phyloP scores from a whole-genome alignment of 1,140 invertebrate species.

The Meteorus sp. region DNA sequence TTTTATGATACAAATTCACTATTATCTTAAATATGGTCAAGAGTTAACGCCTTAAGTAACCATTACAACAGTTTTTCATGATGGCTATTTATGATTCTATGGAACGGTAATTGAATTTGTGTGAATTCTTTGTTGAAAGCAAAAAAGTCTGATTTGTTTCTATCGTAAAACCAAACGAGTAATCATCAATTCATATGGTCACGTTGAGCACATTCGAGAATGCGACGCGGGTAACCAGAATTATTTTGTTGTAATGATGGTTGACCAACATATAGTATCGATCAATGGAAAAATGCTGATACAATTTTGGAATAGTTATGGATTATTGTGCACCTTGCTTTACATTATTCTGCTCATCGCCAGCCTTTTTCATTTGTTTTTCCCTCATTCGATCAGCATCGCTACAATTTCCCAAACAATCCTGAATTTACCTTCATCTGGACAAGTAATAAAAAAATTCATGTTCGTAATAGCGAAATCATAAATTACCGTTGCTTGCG shows the following conservation, averaged over 20 bases:
- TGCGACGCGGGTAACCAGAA: too few species aligned
- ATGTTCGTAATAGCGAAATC: not conserved
- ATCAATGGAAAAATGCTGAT: not conserved
- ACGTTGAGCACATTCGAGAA: too few species aligned
- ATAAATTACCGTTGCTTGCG: slow-evolving; percentile 61
- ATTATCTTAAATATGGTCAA: slow-evolving; percentile 8
- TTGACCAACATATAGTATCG: too few species aligned
- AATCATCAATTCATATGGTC: too few species aligned
- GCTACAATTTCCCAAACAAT: slow-evolving; percentile 45
- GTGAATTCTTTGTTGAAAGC: too few species aligned
- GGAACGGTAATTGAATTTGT: too few species aligned
- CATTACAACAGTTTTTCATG: not conserved
- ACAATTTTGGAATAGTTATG: slow-evolving; percentile 31
- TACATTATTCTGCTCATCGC: slow-evolving; percentile 33
- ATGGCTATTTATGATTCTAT: not conserved
- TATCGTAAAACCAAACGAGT: too few species aligned
- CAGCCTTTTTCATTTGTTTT: slow-evolving; percentile 59
- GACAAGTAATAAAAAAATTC: not conserved
- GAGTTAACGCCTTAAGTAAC: not conserved
- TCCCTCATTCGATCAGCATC: slow-evolving; percentile 67
- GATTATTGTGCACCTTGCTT: slow-evolving; percentile 43
- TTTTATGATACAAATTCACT: slow-evolving; percentile 21
- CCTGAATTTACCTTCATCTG: not conserved
- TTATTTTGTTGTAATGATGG: too few species aligned
- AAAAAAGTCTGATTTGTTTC: too few species aligned